A percentile compares a stretch with the other conserved stretches of the same genome.
Conservation (phyloP, 1,140 invertebrate species). For the Gonioctena quinquepunctata region DNA sequence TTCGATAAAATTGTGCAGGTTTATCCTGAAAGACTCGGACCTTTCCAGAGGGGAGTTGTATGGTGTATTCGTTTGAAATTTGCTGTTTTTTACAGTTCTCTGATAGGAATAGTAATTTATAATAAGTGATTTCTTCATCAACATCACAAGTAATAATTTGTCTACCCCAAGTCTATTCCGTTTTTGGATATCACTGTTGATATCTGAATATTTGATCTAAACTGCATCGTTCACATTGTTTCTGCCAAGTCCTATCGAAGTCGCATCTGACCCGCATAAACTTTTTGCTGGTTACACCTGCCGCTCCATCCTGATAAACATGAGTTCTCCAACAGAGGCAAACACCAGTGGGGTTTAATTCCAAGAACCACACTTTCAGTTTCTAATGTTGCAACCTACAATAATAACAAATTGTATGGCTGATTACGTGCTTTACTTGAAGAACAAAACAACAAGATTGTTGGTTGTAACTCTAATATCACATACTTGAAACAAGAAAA, state of each 20-base stretch:
- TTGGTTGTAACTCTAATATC: background rate
- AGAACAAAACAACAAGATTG: background rate
- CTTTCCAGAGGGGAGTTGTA: too few species aligned
- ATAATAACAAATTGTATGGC: background rate
- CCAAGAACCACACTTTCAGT: too few species aligned
- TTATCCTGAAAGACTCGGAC: too few species aligned
- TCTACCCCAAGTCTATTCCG: background rate
- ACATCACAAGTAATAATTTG: background rate
- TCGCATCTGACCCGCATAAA: too few species aligned
- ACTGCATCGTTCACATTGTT: background rate
- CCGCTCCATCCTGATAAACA: background rate
- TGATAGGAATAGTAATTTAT: background rate
- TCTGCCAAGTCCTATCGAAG: too few species aligned
- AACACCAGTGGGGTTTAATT: background rate
- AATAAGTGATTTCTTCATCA: too few species aligned
- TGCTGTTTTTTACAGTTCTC: background rate
- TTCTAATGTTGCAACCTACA: too few species aligned
- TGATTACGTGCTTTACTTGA: background rate
- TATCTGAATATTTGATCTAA: background rate
- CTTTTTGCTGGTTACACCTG: background rate
- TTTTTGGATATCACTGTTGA: background rate
- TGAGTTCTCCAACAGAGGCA: background rate
- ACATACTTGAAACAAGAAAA: background rate
- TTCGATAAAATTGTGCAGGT: too few species aligned
- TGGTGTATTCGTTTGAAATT: background rate